phyloP scores from a whole-genome alignment of 2,113 vertebrate genomes.

The Dicerorhinus sumatrensis region DNA sequence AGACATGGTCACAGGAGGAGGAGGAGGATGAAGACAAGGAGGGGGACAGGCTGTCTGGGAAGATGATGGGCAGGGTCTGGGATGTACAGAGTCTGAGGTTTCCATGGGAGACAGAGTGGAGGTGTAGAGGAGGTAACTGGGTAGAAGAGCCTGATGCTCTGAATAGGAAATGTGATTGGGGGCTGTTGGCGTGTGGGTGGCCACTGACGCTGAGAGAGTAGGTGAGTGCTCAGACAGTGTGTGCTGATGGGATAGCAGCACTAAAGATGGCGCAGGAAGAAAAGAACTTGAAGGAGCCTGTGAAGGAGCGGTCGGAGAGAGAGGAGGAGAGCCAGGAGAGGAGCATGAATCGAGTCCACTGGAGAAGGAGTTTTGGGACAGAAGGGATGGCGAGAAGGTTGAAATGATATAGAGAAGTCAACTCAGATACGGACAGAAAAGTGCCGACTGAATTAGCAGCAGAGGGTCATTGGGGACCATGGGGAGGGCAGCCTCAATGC shows the following conservation, averaged over 20 bases:
- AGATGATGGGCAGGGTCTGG: neutral
- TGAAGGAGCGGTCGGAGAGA: neutral
- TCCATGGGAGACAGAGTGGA: neutral
- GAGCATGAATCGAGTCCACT: neutral
- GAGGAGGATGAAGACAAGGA: neutral
- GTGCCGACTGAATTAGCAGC: neutral
- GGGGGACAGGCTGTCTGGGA: neutral
- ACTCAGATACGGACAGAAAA: neutral
- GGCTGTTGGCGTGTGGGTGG: neutral
- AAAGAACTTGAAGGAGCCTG: neutral
- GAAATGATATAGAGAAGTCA: neutral
- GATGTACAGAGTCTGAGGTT: neutral
- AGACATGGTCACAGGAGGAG: neutral
- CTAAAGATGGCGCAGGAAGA: neutral
- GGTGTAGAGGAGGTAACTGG: neutral
- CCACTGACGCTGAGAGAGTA: neutral
- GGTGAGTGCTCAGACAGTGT: fast-evolving
- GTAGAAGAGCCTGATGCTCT: neutral
- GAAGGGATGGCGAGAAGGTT: neutral
- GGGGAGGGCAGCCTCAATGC: neutral
- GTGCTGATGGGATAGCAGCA: neutral
- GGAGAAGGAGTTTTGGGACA: neutral
- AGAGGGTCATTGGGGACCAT: neutral
- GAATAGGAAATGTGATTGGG: fast-evolving
- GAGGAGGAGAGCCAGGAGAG: neutral